Conservation (phyloP, 2,113 vertebrate genomes). For the Synodontis membranacea region DNA sequence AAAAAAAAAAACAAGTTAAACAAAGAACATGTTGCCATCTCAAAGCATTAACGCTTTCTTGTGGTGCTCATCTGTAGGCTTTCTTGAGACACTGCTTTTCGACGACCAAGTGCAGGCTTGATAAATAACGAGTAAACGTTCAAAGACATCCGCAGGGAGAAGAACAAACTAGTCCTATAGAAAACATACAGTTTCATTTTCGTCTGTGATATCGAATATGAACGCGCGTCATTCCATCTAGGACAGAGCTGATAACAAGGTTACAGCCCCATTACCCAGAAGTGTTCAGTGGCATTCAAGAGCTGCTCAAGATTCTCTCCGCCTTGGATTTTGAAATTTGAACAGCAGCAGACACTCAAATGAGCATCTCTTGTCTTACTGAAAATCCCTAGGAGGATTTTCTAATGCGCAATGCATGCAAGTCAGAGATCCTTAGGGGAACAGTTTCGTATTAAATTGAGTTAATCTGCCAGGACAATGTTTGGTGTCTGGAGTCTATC, state of each 20-base stretch:
- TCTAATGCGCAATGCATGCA: background rate
- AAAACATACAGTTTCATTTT: slow-evolving; percentile 12
- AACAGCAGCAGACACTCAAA: slow-evolving; percentile 23
- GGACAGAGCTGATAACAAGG: slow-evolving; percentile 19
- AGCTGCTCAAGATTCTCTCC: background rate
- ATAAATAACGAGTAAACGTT: background rate
- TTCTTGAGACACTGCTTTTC: background rate
- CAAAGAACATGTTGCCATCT: background rate
- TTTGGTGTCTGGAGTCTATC: background rate
- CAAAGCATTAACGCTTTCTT: background rate
- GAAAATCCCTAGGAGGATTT: background rate
- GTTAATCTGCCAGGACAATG: background rate
- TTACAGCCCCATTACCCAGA: slow-evolving; percentile 3
- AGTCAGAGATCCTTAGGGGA: background rate
- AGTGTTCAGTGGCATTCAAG: slow-evolving; percentile 13
- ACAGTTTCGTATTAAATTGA: background rate
- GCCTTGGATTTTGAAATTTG: background rate
- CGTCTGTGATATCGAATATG: background rate
- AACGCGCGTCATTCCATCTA: slow-evolving; percentile 14
- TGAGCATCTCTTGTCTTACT: slow-evolving; percentile 9
- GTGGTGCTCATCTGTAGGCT: background rate
- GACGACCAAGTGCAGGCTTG: background rate
- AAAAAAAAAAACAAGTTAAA: background rate
- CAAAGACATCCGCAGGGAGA: background rate
- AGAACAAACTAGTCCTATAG: background rate